Percentiles rank a stretch among this genome's conserved stretches.
phyloP scores from a whole-genome alignment of 2,113 vertebrate genomes.

The Aramus guarauna region DNA sequence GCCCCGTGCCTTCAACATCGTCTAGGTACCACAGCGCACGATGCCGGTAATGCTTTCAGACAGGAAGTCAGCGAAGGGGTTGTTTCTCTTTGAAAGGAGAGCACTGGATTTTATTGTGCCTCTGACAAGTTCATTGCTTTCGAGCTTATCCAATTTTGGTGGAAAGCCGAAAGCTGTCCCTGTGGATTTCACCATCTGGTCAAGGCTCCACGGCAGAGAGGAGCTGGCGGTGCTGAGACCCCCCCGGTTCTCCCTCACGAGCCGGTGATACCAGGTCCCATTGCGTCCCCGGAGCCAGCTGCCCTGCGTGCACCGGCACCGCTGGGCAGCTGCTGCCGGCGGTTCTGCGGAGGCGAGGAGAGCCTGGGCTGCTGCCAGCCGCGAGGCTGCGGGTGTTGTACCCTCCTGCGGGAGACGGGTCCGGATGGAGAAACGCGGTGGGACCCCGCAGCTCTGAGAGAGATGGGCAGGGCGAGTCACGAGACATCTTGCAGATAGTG shows the following conservation, averaged over 20 bases:
- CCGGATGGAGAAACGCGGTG: neutral
- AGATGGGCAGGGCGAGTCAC: accelerated
- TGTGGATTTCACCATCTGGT: neutral
- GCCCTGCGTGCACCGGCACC: neutral
- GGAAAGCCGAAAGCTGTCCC: slow-evolving; percentile 22
- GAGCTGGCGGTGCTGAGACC: neutral
- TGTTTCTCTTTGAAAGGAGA: neutral
- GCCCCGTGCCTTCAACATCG: neutral
- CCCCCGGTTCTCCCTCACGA: neutral
- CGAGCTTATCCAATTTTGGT: neutral
- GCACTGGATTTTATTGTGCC: neutral
- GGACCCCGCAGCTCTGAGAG: neutral
- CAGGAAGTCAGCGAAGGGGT: neutral
- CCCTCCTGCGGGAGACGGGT: neutral
- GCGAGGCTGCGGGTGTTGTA: neutral
- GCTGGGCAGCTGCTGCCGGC: neutral
- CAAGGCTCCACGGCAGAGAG: neutral
- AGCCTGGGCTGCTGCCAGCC: neutral
- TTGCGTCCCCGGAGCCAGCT: neutral
- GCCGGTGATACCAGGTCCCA: accelerated
- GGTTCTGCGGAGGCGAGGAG: neutral
- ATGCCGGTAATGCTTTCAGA: neutral
- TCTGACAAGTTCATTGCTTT: slow-evolving; percentile 31
- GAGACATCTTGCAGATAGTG: neutral
- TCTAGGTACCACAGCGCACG: neutral